Base-by-base conservation (phyloP, 2,797 vertebrate genomes). In the Hippoglossus hippoglossus region DNA sequence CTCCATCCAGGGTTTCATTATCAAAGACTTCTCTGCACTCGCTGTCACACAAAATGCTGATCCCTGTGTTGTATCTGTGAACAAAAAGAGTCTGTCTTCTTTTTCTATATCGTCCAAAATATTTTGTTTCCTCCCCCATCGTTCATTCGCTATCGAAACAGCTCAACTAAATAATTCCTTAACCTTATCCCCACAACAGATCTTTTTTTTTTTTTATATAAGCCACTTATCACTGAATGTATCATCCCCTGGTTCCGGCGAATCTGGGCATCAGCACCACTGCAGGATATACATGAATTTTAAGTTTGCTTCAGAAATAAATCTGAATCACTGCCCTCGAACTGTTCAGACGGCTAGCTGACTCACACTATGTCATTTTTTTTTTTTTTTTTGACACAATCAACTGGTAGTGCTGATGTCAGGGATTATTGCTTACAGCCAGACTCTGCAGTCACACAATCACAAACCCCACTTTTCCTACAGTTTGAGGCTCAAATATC, bases 21-120 rank as follows among this genome's bases (percentile, higher is more conserved):
- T 81, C 84, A 88, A 85, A 90, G 78, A 72, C 70, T 73, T 16
- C 41, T 44, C 41, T 44, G 41, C 16, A 3, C 41, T 10, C 26
- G 13, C 75, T 83, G 87, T 84, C 75, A 75, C 79, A 70, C 73
- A 85, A 88, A 93, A 82, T 69, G 90, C 89, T 92, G 87, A 90
- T 87, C 72, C 52, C 67, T 60, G 71, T 77, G 82, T 90, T 85
- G 82, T 82, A 87, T 73, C 83, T 85, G 89, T 90, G 87, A 82
- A 85, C 62, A 79, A 50, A 39, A 79, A 65, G 83, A 84, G 15
- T 77, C 66, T 77, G 76, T 54, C 87, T 83, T 19, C 76, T 89
- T 92, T 93, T 92, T 92, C 79, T 82, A 93, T 93, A 80, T 58
- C 51, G 59, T 70, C 47, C 57, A 26, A 58, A 59, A 64, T 72